Evolutionary conservation across 2,888 invertebrate species (phyloP).

Genomic region (Eristalis intricaria): DNA sequence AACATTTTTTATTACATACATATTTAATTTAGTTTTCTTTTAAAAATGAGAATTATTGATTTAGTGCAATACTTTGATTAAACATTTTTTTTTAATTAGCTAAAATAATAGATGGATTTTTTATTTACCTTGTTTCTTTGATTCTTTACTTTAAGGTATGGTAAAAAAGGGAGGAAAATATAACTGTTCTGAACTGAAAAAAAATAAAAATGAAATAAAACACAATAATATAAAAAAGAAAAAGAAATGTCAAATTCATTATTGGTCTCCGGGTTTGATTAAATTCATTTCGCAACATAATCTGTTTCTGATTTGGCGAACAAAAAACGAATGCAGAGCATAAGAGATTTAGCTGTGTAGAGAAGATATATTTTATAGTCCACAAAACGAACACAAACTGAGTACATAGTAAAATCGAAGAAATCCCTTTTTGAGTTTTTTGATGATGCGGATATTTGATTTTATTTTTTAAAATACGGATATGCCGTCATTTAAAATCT

Average conservation of each 20-base stretch:
- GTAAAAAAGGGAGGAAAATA: constrained; percentile 7
- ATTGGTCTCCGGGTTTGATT: constrained; percentile 38
- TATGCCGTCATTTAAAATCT: neutral
- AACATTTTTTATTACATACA: constrained; percentile 54
- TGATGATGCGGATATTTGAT: neutral
- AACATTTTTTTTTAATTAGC: constrained; percentile 47
- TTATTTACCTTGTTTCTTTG: constrained; percentile 22
- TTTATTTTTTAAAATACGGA: neutral
- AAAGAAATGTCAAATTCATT: constrained; percentile 22
- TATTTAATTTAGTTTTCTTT: constrained; percentile 30
- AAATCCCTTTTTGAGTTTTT: neutral
- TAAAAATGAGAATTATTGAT: constrained; percentile 44
- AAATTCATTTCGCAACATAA: constrained; percentile 20
- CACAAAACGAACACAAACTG: neutral
- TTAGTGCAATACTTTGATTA: constrained; percentile 69
- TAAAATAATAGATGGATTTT: constrained; percentile 56
- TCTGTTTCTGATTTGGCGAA: neutral
- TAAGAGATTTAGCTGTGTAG: neutral
- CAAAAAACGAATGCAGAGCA: neutral
- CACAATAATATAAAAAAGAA: constrained; percentile 21
- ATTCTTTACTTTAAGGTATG: constrained; percentile 23
- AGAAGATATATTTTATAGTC: no score
- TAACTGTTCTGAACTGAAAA: constrained; percentile 69
- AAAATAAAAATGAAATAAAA: constrained; percentile 8
- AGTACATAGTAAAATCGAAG: neutral